A percentile compares a stretch with the other conserved stretches of the same genome.
phyloP scores from a whole-genome alignment of 2,888 invertebrate genomes.

The Pemphredon lugubris region DNA sequence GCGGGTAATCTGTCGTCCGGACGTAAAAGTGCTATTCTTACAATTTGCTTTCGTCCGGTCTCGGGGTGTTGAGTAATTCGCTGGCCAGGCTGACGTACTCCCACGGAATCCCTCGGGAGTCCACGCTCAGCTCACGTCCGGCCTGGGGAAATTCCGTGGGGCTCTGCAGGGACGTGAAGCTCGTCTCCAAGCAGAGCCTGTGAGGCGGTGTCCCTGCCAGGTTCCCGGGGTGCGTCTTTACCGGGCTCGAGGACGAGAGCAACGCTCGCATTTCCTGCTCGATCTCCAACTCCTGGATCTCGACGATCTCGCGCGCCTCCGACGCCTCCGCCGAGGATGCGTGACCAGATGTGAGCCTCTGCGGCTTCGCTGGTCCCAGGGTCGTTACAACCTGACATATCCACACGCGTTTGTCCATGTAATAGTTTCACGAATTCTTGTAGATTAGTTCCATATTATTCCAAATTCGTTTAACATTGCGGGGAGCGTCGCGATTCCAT shows the following conservation, averaged over 20 bases:
- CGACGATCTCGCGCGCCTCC: conserved; percentile 68
- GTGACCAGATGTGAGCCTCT: conserved; percentile 82
- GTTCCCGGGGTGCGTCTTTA: conserved; percentile 58
- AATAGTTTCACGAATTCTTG: conserved; percentile 29
- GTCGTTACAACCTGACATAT: conserved; percentile 87
- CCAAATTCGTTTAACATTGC: conserved; percentile 12
- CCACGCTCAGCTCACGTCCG: conserved; percentile 77
- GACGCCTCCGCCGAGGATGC: conserved; percentile 74
- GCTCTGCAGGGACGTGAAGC: conserved; percentile 87
- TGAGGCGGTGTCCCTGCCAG: conserved; percentile 73
- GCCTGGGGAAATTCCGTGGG: conserved; percentile 79
- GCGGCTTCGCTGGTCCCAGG: conserved; percentile 90
- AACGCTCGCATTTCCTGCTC: conserved; percentile 79
- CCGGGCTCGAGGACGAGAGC: conserved; percentile 83
- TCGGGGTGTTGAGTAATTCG: conserved; percentile 75
- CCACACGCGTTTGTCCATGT: conserved; percentile 49
- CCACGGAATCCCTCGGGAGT: conserved; percentile 81
- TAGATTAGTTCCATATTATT: conserved; percentile 1
- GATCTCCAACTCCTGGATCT: conserved; percentile 73
- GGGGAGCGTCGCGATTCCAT: neutral
- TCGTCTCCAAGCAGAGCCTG: conserved; percentile 87
- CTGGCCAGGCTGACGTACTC: conserved; percentile 81
- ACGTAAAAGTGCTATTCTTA: conserved; percentile 68
- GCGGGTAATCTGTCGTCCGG: conserved; percentile 24
- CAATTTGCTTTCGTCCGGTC: conserved; percentile 73